Conservation (phyloP, 2,797 vertebrate species). For the Bradypodion ventrale region DNA sequence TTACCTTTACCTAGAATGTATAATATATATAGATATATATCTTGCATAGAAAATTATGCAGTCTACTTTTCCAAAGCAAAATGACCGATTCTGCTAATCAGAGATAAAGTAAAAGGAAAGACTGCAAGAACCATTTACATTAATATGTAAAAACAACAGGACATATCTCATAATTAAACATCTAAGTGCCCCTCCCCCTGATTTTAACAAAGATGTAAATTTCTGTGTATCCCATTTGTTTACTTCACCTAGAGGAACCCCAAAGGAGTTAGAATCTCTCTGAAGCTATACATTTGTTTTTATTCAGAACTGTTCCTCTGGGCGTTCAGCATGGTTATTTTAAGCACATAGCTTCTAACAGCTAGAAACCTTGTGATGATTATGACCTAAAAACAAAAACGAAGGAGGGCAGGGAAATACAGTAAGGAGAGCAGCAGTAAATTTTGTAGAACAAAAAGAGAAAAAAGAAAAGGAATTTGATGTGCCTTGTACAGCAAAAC, state of each 20-base stretch:
- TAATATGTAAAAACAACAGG: neutral
- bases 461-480: neutral
- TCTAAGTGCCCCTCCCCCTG: slow-evolving; percentile 16
- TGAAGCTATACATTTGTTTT: slow-evolving; percentile 42
- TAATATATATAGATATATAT: neutral
- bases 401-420: neutral
- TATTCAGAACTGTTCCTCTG: neutral
- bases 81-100: neutral
- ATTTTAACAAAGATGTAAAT: slow-evolving; percentile 30
- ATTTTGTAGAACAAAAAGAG: slow-evolving; percentile 30
- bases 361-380: neutral
- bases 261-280: slow-evolving; percentile 32
- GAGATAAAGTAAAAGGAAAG: neutral
- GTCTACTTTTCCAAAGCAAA: neutral
- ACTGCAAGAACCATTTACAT: neutral
- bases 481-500: slow-evolving; percentile 47
- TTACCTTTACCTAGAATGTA: too few species aligned
- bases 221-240: slow-evolving; percentile 37
- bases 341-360: neutral
- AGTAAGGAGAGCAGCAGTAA: neutral
- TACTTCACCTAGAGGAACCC: slow-evolving; percentile 29
- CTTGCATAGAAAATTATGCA: neutral
- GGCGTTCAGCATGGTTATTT: neutral
- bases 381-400: slow-evolving; percentile 3
- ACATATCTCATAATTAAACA: neutral